Percentiles rank a stretch among this genome's conserved stretches.
phyloP scores from a whole-genome alignment of 2,888 invertebrate species.

The Lycocerus yunnanus region DNA sequence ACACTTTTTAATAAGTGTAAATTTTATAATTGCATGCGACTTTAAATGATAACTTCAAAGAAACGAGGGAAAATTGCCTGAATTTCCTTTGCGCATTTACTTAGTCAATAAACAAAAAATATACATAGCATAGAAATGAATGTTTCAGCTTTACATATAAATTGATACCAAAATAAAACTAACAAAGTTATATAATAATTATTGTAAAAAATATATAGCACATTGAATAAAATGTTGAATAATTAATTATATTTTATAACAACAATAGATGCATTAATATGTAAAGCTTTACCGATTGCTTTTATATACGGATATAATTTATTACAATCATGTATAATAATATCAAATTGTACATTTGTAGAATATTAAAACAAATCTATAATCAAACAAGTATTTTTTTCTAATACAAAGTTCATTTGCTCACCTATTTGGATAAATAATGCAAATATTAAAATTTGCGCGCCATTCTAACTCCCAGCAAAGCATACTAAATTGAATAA shows the following conservation, averaged over 20 bases:
- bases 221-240: background rate
- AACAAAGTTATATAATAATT: background rate
- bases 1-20: background rate
- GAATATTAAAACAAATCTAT: background rate
- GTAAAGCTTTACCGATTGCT: background rate
- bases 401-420: background rate
- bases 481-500: background rate
- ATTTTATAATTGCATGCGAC: background rate
- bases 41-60: background rate
- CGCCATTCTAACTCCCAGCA: background rate
- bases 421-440: background rate
- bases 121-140: background rate
- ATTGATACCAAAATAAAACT: background rate
- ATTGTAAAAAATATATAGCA: background rate
- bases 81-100: background rate
- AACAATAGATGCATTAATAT: background rate
- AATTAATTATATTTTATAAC: background rate
- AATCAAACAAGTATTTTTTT: background rate
- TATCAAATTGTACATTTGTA: background rate
- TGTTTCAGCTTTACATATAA: background rate
- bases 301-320: background rate
- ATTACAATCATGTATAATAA: background rate
- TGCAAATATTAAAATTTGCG: background rate
- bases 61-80: background rate
- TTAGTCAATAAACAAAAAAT: background rate